Evolutionary conservation across 2,888 invertebrate species (phyloP).

Genomic region (Metallyticus violacea): DNA sequence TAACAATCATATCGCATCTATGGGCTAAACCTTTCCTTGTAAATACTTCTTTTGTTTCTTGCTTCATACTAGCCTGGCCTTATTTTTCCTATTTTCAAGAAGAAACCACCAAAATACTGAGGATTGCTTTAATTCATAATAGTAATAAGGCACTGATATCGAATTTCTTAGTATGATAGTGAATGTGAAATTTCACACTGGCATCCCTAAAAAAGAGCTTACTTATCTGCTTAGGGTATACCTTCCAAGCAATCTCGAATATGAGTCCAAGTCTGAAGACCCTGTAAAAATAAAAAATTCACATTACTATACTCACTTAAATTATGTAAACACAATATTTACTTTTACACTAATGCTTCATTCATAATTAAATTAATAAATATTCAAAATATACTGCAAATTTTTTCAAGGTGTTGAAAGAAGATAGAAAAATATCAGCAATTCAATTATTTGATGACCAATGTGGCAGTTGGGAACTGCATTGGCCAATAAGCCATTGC

Average conservation of each 20-base stretch:
- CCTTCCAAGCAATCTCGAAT: conserved; percentile 71
- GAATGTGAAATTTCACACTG: background rate
- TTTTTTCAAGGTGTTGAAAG: too few relatives aligned
- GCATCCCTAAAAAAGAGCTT: background rate
- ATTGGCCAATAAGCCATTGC: too few relatives aligned
- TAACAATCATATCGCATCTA: background rate
- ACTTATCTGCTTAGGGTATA: conserved; percentile 56
- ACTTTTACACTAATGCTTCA: too few relatives aligned
- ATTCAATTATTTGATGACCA: too few relatives aligned
- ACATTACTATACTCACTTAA: background rate
- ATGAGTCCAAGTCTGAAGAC: conserved; percentile 73
- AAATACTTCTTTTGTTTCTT: background rate
- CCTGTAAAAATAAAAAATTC: conserved; percentile 51
- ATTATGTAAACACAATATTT: too few relatives aligned
- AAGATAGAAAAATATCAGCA: too few relatives aligned
- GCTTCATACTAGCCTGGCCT: background rate
- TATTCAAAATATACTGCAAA: too few relatives aligned
- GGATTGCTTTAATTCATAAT: background rate
- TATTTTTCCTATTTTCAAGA: background rate
- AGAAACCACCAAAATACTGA: background rate
- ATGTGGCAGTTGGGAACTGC: too few relatives aligned
- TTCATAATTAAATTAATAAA: too few relatives aligned
- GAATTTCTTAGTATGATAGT: conserved; percentile 3
- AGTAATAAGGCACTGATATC: conserved; percentile 7
- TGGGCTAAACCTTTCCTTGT: background rate